These are phyloP conservation scores for Chymomyza costata DNA, from an alignment of 1,140 invertebrate genomes.

Conservation along the genomic window DNA sequence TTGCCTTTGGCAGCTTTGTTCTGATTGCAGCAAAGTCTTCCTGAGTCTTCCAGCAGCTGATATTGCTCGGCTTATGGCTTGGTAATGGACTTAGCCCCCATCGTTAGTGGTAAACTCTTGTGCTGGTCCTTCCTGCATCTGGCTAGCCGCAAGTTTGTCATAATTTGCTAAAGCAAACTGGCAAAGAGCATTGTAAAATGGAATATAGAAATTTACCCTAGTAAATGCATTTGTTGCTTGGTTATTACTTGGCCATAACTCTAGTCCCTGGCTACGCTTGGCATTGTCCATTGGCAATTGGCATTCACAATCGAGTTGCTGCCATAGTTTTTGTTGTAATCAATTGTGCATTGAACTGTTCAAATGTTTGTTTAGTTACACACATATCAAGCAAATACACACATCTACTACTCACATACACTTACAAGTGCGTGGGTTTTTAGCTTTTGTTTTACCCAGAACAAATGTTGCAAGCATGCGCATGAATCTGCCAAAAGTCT, in stretches of 20 bases:
- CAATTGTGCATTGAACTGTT: constrained; percentile 64
- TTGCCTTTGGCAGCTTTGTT: too few species aligned
- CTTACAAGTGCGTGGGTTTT: constrained; percentile 1
- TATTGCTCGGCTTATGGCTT: not conserved
- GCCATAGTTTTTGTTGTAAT: constrained; percentile 36
- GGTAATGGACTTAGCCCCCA: constrained; percentile 9
- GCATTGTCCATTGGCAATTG: too few species aligned
- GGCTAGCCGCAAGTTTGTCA: too few species aligned
- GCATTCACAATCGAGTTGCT: constrained; percentile 25
- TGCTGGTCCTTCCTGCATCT: too few species aligned
- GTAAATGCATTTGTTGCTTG: too few species aligned
- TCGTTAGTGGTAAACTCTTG: constrained; percentile 10
- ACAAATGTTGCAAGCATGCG: constrained; percentile 34
- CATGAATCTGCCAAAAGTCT: constrained; percentile 21
- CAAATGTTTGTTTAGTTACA: constrained; percentile 37
- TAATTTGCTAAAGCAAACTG: constrained; percentile 31
- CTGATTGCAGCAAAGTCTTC: too few species aligned
- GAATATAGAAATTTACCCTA: too few species aligned
- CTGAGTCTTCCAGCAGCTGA: constrained; percentile 1
- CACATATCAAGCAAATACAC: constrained; percentile 8
- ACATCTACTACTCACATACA: not conserved
- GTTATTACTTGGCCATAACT: not conserved
- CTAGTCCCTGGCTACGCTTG: too few species aligned
- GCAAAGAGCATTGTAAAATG: constrained; percentile 19
- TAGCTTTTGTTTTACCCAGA: constrained; percentile 9